A percentile compares a stretch with the other conserved stretches of the same genome.
These are phyloP conservation scores for Pandemis cinnamomeana DNA, from an alignment of 2,888 invertebrate genomes.

Conservation along the genomic window DNA sequence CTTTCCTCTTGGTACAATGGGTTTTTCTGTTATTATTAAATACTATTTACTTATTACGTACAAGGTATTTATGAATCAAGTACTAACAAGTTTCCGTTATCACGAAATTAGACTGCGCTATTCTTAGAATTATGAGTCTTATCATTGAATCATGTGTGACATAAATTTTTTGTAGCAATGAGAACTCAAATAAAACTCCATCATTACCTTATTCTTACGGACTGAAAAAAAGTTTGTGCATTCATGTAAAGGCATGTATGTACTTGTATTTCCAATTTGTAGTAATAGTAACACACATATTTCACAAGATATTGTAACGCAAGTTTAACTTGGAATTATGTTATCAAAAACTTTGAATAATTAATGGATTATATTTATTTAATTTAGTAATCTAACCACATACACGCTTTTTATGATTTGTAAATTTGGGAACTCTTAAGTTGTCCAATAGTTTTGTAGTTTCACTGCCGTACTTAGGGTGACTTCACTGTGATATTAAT, in stretches of 20 bases:
- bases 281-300: background rate
- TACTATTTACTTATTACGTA: background rate
- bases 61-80: background rate
- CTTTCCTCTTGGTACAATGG: background rate
- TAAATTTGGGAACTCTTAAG: no score
- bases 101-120: background rate
- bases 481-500: no score
- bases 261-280: background rate
- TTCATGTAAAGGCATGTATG: no score
- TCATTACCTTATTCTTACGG: no score
- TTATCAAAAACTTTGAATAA: background rate
- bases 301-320: background rate
- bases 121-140: background rate
- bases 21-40: background rate
- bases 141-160: background rate
- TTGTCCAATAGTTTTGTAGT: no score
- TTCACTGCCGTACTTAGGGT: no score
- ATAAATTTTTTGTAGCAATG: no score
- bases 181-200: background rate
- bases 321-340: background rate
- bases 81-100: constrained; percentile 12
- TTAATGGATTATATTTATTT: background rate
- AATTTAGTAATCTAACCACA: background rate
- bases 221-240: no score
- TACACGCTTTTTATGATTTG: background rate